phyloP scores from a whole-genome alignment of 2,797 vertebrate species.

The Ambastaia sidthimunki region DNA sequence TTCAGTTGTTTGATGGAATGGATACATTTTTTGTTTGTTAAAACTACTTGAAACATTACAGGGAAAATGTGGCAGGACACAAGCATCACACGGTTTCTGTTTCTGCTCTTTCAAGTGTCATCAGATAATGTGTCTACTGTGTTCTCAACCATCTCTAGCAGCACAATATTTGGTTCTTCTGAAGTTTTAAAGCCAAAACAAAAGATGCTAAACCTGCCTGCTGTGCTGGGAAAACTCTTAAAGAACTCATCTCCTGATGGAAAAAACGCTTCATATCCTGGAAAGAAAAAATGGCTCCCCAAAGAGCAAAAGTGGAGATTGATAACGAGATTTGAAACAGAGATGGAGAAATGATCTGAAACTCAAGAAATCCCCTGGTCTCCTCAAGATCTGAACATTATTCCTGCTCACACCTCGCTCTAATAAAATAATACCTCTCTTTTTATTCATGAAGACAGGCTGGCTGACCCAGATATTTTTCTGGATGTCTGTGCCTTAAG shows the following conservation, averaged over 20 bases:
- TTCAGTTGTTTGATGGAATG: not conserved
- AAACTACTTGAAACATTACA: not conserved
- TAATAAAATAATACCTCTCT: slow-evolving; percentile 69
- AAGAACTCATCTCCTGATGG: slow-evolving; percentile 8
- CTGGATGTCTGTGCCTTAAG: slow-evolving; percentile 69
- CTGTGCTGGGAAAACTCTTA: slow-evolving; percentile 25
- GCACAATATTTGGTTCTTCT: slow-evolving; percentile 25
- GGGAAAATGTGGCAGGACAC: not conserved
- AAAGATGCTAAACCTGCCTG: slow-evolving; percentile 25
- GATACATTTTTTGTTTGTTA: not conserved
- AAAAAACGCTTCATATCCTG: slow-evolving; percentile 34
- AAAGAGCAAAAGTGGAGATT: slow-evolving; percentile 48
- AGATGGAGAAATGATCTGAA: slow-evolving; percentile 49
- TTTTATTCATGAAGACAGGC: slow-evolving; percentile 73
- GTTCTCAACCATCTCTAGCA: not conserved
- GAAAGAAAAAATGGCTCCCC: slow-evolving; percentile 30
- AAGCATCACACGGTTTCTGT: not conserved
- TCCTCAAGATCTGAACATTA: slow-evolving; percentile 68
- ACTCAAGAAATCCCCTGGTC: slow-evolving; percentile 61
- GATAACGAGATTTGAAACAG: slow-evolving; percentile 61
- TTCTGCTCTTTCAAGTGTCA: not conserved
- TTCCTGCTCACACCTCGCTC: slow-evolving; percentile 69
- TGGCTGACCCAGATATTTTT: slow-evolving; percentile 64
- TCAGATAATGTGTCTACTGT: too few relatives aligned
- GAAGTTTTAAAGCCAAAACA: slow-evolving; percentile 14